A percentile compares a stretch with the other conserved stretches of the same genome.
Evolutionary conservation across 2,113 vertebrate species (phyloP).

Genomic region (Atractosteus spatula): DNA sequence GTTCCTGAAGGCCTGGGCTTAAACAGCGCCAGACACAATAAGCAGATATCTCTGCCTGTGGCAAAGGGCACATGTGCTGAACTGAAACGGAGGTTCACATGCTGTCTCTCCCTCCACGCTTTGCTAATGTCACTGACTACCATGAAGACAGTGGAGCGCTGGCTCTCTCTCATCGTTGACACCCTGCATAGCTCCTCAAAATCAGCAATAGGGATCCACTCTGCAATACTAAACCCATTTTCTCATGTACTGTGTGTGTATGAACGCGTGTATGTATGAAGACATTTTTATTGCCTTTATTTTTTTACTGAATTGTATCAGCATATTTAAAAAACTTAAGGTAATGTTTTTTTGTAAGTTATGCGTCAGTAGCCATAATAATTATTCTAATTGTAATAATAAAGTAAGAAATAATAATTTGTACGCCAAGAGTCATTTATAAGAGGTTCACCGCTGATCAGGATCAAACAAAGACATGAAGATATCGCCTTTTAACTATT

Average conservation of each 20-base stretch:
- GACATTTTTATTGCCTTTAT: slow-evolving; percentile 64
- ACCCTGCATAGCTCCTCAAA: slow-evolving; percentile 30
- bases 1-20: too few species aligned
- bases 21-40: too few species aligned
- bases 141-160: not conserved
- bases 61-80: too few species aligned
- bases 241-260: slow-evolving; percentile 49
- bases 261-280: slow-evolving; percentile 52
- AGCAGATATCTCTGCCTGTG: too few species aligned
- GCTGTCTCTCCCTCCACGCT: too few species aligned
- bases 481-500: not conserved
- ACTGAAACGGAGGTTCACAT: too few species aligned
- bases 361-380: slow-evolving; percentile 66
- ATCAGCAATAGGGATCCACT: slow-evolving; percentile 7
- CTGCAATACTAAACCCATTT: slow-evolving; percentile 7
- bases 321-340: slow-evolving; percentile 74
- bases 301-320: slow-evolving; percentile 74
- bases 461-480: slow-evolving; percentile 29
- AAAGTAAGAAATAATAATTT: slow-evolving; percentile 32
- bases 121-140: too few species aligned
- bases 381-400: slow-evolving; percentile 36
- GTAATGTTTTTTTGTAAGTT: slow-evolving; percentile 70
- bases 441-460: slow-evolving; percentile 7
- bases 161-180: slow-evolving; percentile 27
- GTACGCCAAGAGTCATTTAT: not conserved